phyloP scores from a whole-genome alignment of 92 coral and sea anemone species.

The Bergia sp. region DNA sequence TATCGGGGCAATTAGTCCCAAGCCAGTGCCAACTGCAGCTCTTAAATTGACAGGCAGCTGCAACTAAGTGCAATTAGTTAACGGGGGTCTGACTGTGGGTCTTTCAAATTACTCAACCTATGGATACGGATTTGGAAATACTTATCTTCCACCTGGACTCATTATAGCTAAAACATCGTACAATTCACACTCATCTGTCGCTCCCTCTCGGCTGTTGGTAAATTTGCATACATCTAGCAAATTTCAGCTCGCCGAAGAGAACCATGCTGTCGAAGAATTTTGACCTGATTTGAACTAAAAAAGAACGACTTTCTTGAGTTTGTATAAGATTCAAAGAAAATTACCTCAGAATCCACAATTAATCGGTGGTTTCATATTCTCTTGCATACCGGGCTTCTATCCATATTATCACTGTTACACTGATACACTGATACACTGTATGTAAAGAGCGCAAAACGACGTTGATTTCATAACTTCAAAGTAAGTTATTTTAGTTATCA shows the following conservation, averaged over 20 bases:
- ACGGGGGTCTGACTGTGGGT: slow-evolving; percentile 31
- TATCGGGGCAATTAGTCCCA: background rate
- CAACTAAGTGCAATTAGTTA: background rate
- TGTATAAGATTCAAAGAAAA: background rate
- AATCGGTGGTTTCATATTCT: background rate
- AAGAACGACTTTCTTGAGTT: background rate
- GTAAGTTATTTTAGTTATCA: background rate
- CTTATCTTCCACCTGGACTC: background rate
- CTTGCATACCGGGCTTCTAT: background rate
- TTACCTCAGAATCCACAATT: background rate
- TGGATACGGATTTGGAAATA: background rate
- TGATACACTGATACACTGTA: background rate
- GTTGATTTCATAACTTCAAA: background rate
- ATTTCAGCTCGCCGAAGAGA: background rate
- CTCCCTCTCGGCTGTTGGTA: background rate
- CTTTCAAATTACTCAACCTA: background rate
- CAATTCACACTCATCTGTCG: background rate
- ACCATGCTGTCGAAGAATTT: background rate
- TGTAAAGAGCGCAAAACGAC: background rate
- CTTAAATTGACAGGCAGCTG: background rate
- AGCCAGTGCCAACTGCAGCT: background rate
- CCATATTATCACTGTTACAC: background rate
- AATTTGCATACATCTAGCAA: background rate
- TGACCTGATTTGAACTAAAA: background rate
- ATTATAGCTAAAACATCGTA: background rate